Conservation (phyloP, 92 coral and sea anemone genomes). For the Pocillopora meandrina region DNA sequence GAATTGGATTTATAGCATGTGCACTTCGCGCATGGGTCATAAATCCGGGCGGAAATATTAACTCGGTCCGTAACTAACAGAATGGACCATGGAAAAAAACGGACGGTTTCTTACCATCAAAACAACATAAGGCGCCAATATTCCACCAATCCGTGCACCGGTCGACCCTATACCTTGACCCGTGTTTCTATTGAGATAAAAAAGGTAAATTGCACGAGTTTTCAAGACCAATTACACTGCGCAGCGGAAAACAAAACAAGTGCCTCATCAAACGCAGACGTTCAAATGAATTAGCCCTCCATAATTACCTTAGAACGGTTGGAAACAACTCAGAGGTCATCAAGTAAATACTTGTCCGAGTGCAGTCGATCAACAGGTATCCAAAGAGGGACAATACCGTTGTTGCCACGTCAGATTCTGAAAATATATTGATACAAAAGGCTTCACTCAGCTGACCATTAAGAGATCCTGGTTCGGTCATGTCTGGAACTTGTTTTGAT, state of each 20-base stretch:
- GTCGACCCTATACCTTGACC: slow-evolving; percentile 57
- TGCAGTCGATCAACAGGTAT: slow-evolving; percentile 44
- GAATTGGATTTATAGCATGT: too few relatives aligned
- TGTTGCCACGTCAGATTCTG: slow-evolving; percentile 45
- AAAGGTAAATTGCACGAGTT: too few relatives aligned
- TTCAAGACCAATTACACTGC: neutral
- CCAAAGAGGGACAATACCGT: slow-evolving; percentile 60
- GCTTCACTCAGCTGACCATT: too few relatives aligned
- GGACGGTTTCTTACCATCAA: slow-evolving; percentile 40
- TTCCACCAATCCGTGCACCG: slow-evolving; percentile 68
- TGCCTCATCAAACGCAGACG: too few relatives aligned
- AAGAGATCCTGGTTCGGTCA: too few relatives aligned
- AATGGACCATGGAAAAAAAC: neutral
- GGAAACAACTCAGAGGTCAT: slow-evolving; percentile 64
- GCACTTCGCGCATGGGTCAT: too few relatives aligned
- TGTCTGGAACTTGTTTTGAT: too few relatives aligned
- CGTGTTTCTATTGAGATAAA: slow-evolving; percentile 37
- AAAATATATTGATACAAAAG: neutral
- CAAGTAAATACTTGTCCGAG: slow-evolving; percentile 52
- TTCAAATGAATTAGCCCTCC: neutral
- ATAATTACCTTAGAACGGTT: slow-evolving; percentile 50
- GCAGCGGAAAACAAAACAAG: neutral
- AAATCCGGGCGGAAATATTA: neutral
- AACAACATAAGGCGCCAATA: slow-evolving; percentile 58
- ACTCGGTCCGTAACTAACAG: neutral